These are phyloP conservation scores for Planiliza haematocheilus DNA, from an alignment of 2,113 vertebrate species.

Conservation along the genomic window DNA sequence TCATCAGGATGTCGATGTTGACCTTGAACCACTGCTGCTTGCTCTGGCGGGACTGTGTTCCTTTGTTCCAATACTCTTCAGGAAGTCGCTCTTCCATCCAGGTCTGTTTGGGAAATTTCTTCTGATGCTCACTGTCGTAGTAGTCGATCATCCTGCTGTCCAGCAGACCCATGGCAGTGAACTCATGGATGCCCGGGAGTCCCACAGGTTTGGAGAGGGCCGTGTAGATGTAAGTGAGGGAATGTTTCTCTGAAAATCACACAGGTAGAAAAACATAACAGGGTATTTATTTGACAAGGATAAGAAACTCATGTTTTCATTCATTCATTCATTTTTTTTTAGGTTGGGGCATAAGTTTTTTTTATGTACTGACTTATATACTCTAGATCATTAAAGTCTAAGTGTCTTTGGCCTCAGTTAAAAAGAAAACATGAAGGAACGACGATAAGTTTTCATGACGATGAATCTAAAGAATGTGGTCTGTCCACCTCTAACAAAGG, in stretches of 20 bases:
- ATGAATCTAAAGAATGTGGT: too few relatives aligned
- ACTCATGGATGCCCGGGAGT: constrained; percentile 64
- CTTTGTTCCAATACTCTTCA: constrained; percentile 60
- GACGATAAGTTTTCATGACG: too few relatives aligned
- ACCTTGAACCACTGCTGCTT: constrained; percentile 79
- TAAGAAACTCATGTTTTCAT: too few relatives aligned
- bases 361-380: too few relatives aligned
- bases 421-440: too few relatives aligned
- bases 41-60: constrained; percentile 71
- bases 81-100: constrained; percentile 70
- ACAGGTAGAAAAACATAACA: not conserved
- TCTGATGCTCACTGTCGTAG: constrained; percentile 52
- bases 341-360: too few relatives aligned
- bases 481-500: too few relatives aligned
- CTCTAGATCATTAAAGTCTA: too few relatives aligned
- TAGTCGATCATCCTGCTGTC: constrained; percentile 73
- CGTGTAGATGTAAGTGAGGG: constrained; percentile 80
- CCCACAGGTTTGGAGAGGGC: constrained; percentile 43
- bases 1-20: constrained; percentile 72
- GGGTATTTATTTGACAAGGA: too few relatives aligned
- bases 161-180: constrained; percentile 76
- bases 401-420: too few relatives aligned
- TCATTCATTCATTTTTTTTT: too few relatives aligned
- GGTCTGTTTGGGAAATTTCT: constrained; percentile 41
- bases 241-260: constrained; percentile 50